Conservation (phyloP, 1,140 invertebrate genomes). For the Ips typographus region DNA sequence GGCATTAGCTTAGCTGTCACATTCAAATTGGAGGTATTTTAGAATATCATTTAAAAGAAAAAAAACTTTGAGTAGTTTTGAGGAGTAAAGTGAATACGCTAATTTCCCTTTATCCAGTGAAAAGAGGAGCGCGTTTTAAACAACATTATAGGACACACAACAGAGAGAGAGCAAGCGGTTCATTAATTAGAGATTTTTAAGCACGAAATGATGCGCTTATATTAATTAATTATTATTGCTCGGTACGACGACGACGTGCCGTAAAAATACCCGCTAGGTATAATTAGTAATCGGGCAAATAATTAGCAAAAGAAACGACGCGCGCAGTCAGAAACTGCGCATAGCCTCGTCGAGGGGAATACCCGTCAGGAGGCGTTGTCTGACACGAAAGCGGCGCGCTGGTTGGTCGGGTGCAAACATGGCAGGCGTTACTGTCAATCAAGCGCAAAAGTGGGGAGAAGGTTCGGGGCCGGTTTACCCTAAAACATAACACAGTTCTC, state of each 20-base stretch:
- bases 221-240: slow-evolving; percentile 53
- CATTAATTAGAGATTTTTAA: slow-evolving; percentile 50
- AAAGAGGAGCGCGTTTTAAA: background rate
- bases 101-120: background rate
- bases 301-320: slow-evolving; percentile 43
- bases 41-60: too few relatives aligned
- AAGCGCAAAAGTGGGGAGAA: slow-evolving; percentile 40
- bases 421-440: slow-evolving; percentile 52
- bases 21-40: too few relatives aligned
- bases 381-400: slow-evolving; percentile 19
- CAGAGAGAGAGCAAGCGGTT: background rate
- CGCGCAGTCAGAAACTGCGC: slow-evolving; percentile 33
- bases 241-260: slow-evolving; percentile 43
- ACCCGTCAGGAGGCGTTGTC: background rate
- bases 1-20: too few relatives aligned
- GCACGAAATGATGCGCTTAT: slow-evolving; percentile 50
- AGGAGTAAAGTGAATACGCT: background rate
- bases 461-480: slow-evolving; percentile 28
- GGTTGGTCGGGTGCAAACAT: slow-evolving; percentile 46
- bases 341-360: slow-evolving; percentile 27
- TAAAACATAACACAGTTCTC: slow-evolving; percentile 47
- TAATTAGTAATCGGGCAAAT: slow-evolving; percentile 53
- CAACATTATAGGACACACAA: background rate
- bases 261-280: slow-evolving; percentile 53
- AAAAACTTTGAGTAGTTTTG: too few relatives aligned